A percentile compares a stretch with the other conserved stretches of the same genome.
These are phyloP conservation scores for Cyclargus thomasi DNA, from an alignment of 1,140 invertebrate species.

Conservation along the genomic window DNA sequence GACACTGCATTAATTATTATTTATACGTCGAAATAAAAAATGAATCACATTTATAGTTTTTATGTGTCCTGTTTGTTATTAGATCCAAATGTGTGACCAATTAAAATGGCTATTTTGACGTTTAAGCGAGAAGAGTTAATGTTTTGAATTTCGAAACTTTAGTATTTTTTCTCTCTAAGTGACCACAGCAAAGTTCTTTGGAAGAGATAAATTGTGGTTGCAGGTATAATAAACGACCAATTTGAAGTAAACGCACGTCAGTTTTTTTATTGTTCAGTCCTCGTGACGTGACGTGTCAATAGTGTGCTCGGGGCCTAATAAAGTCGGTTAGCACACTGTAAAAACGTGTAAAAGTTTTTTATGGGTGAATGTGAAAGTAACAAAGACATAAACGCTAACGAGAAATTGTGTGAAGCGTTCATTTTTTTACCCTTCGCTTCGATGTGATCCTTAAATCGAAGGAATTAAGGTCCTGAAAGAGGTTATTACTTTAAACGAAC, in stretches of 20 bases:
- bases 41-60: background rate
- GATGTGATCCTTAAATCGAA: no score
- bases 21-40: background rate
- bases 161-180: background rate
- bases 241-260: background rate
- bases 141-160: background rate
- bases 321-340: conserved; percentile 5
- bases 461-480: no score
- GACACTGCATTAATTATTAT: conserved; percentile 3
- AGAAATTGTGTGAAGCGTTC: conserved; percentile 10
- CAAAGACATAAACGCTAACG: conserved; percentile 1
- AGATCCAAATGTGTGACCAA: background rate
- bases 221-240: background rate
- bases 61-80: background rate
- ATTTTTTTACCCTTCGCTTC: background rate
- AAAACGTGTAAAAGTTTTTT: conserved; percentile 8
- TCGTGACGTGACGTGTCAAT: background rate
- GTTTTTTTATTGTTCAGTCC: background rate
- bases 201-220: background rate
- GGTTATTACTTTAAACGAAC: no score
- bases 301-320: background rate
- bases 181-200: background rate
- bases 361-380: conserved; percentile 10
- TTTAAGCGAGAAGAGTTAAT: background rate
- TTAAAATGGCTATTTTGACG: background rate